A percentile compares a stretch with the other conserved stretches of the same genome.
Conservation (phyloP, 2,797 vertebrate species). For the Chaetodon trifasciatus region DNA sequence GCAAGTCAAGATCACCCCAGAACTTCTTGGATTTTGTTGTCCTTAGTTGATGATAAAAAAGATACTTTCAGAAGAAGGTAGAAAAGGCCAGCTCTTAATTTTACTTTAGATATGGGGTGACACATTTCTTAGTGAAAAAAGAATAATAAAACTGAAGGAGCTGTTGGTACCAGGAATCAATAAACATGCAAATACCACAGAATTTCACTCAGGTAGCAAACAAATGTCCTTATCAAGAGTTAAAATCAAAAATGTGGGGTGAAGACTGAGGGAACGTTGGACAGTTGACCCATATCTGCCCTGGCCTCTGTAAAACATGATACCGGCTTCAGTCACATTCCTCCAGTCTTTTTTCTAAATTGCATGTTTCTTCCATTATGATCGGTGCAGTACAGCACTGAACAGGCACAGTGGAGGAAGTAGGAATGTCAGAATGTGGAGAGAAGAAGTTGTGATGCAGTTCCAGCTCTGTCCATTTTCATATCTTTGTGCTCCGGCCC, state of each 20-base stretch:
- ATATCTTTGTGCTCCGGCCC: neutral
- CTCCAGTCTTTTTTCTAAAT: conserved; percentile 1
- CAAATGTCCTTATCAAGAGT: neutral
- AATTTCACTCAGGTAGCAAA: neutral
- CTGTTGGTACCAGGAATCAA: neutral
- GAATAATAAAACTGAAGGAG: neutral
- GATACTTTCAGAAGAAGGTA: neutral
- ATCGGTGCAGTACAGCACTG: neutral
- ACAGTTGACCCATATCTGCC: neutral
- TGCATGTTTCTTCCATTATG: neutral
- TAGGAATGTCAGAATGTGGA: conserved; percentile 2
- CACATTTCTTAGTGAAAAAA: neutral
- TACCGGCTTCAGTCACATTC: neutral
- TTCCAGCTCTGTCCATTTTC: neutral
- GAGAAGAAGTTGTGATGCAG: conserved; percentile 8
- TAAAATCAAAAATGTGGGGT: neutral
- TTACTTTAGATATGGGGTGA: neutral
- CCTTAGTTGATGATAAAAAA: neutral
- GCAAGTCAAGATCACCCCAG: neutral
- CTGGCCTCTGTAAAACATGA: neutral
- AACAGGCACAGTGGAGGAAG: neutral
- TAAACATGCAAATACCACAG: neutral
- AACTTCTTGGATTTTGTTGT: neutral
- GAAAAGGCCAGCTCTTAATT: neutral
- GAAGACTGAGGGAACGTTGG: neutral